phyloP scores from a whole-genome alignment of 2,797 vertebrate species.

The Myripristis jacobus region DNA sequence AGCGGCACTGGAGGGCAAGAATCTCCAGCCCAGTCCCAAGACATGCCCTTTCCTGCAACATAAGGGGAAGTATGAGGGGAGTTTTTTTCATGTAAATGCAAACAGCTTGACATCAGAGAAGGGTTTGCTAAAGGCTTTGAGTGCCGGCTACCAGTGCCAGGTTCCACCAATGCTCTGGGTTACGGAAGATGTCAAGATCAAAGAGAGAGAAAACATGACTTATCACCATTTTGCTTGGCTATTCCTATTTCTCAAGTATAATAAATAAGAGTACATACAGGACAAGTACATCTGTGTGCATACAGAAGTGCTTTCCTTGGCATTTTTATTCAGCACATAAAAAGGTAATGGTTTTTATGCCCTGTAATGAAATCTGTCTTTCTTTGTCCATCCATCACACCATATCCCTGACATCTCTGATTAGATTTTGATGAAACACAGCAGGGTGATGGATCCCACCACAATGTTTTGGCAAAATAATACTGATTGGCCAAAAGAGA shows the following conservation, averaged over 20 bases:
- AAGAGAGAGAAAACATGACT: constrained; percentile 1
- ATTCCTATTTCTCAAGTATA: too few species aligned
- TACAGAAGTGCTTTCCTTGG: too few species aligned
- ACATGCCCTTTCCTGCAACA: constrained; percentile 25
- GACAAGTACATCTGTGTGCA: too few species aligned
- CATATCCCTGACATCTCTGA: too few species aligned
- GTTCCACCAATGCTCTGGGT: background rate
- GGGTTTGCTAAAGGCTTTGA: constrained; percentile 1
- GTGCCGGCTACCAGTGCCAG: background rate
- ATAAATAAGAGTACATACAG: too few species aligned
- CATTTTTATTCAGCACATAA: too few species aligned
- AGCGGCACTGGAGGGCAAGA: constrained; percentile 3
- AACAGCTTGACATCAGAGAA: constrained; percentile 13
- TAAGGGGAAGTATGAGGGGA: constrained; percentile 12
- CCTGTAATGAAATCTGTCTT: background rate
- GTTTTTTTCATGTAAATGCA: constrained; percentile 10
- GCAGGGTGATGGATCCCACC: too few species aligned
- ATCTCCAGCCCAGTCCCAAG: constrained; percentile 29
- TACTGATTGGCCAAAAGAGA: too few species aligned
- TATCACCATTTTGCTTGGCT: background rate
- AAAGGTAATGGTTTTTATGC: background rate
- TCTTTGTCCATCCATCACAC: too few species aligned
- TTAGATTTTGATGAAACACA: too few species aligned
- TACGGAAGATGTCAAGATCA: background rate
- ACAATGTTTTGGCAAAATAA: too few species aligned